Evolutionary conservation across 2,113 vertebrate genomes (phyloP), one percentile per base, ranked within the genome.

Genomic region (Misgurnus mizolepis): DNA sequence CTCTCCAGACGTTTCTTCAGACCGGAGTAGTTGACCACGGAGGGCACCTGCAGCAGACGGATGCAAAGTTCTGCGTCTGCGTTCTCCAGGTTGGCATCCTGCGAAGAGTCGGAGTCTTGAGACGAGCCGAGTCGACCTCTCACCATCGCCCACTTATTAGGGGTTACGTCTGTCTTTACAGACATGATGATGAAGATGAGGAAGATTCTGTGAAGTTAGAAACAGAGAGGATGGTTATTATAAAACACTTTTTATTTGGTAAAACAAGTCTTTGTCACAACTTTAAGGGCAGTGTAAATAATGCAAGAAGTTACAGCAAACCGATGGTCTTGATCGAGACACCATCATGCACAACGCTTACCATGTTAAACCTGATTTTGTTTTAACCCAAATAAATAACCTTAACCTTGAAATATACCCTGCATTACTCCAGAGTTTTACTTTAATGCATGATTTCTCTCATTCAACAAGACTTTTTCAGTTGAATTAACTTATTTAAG

Each of bases 61-160:
- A 97, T 95, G 90, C 98, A 99, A n/a, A 99, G 91, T 90, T 99
- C 98, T 0, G 98, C 94, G 53, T 98, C 97, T 0, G 98, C 96
- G 0, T 91, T 98, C 88, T 99, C 97, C 86, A 99, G 90, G 91
- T 98, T 99, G 87, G 96, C 97, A 82, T 99, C 98, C 0, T 92
- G 93, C 82, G 94, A 93, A 34, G 84, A 81, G 79, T 98, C 98
- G 0, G 92, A 88, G 70, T 98, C 96, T 89, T 95, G 95, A 14
- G 92, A 93, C 0, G 95, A 92, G 43, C 95, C 94, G 0, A 99
- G 92, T 75, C 92, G 95, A 85, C 93, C 95, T 80, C 95, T 95
- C 65, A 99, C 90, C 0, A 92, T 91, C 0, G 91, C 94, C 98
- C 98, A 99, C 85, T 98, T 98, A 84, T 93, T 95, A 82, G 95